Evolutionary conservation across 1,140 invertebrate species (phyloP).

Genomic region (Philotrypesis tridentata): DNA sequence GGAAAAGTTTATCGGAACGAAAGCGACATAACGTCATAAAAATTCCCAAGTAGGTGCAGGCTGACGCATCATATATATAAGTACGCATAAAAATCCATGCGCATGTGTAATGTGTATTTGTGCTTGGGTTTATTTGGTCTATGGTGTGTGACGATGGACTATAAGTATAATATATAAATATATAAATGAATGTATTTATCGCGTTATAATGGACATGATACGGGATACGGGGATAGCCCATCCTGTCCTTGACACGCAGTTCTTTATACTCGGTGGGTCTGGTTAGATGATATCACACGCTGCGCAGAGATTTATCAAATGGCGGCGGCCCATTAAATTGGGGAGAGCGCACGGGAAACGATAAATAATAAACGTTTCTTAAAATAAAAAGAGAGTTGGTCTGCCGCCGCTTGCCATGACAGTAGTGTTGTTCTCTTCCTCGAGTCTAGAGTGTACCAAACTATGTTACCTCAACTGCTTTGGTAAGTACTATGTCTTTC

Average conservation of each 20-base stretch:
- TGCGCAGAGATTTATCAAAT: constrained; percentile 43
- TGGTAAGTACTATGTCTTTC: constrained; percentile 41
- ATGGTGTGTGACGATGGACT: not conserved
- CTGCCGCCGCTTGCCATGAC: constrained; percentile 4
- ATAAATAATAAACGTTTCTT: constrained; percentile 43
- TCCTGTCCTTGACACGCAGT: constrained; percentile 47
- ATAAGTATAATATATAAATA: not conserved
- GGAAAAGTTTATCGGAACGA: too few relatives aligned
- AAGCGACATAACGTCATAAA: too few relatives aligned
- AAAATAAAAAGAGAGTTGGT: constrained; percentile 44
- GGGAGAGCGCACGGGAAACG: not conserved
- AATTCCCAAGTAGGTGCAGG: too few relatives aligned
- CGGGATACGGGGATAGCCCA: constrained; percentile 2
- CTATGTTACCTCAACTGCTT: constrained; percentile 37
- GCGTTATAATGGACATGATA: too few relatives aligned
- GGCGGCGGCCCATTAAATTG: constrained; percentile 46
- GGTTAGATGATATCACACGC: not conserved
- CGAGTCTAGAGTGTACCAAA: constrained; percentile 2
- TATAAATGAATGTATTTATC: not conserved
- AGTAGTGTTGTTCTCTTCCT: constrained; percentile 35
- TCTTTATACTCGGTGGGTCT: constrained; percentile 7
- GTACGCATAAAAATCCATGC: too few relatives aligned
- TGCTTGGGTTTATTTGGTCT: not conserved
- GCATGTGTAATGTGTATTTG: too few relatives aligned
- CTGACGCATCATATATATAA: too few relatives aligned